Percentiles rank a stretch among this genome's conserved stretches.
These are phyloP conservation scores for Meloidogyne hapla DNA, from an alignment of 1,140 invertebrate species.

Conservation along the genomic window DNA sequence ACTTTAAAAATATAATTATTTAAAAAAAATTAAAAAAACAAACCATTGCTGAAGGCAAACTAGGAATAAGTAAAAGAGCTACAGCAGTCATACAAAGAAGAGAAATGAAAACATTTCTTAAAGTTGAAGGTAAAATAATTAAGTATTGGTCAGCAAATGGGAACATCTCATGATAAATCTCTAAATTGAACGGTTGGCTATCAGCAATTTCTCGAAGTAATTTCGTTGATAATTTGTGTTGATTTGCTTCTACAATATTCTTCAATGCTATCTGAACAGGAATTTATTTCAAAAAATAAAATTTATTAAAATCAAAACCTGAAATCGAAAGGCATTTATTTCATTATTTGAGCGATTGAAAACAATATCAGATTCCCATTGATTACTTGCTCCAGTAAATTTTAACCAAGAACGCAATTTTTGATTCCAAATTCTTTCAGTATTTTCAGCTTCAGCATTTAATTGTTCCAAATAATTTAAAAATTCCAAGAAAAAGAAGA, in stretches of 20 bases:
- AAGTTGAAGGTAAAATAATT: conserved; percentile 64
- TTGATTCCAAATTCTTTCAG: conserved; percentile 57
- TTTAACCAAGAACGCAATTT: conserved; percentile 63
- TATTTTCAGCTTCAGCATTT: conserved; percentile 62
- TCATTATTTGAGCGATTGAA: conserved; percentile 47
- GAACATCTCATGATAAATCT: conserved; percentile 62
- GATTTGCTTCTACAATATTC: conserved; percentile 63
- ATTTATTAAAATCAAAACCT: conserved; percentile 41
- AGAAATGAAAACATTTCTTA: conserved; percentile 66
- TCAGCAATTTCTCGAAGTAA: conserved; percentile 59
- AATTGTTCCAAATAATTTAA: conserved; percentile 61
- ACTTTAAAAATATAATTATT: conserved; percentile 48
- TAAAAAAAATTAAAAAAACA: background rate
- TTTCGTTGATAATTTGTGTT: conserved; percentile 62
- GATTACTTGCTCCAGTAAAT: conserved; percentile 56
- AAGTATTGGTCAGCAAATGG: conserved; percentile 64
- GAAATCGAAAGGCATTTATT: conserved; percentile 52
- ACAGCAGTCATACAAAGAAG: conserved; percentile 65
- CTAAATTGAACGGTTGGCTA: conserved; percentile 56
- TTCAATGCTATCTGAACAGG: conserved; percentile 57
- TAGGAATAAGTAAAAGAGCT: conserved; percentile 66
- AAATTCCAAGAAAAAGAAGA: conserved; percentile 63
- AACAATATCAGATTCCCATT: conserved; percentile 60
- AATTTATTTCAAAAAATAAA: background rate
- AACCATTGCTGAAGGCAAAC: conserved; percentile 61